A percentile compares a stretch with the other conserved stretches of the same genome.
These are phyloP conservation scores for Eupithecia subumbrata DNA, from an alignment of 2,888 invertebrate species.

Conservation along the genomic window DNA sequence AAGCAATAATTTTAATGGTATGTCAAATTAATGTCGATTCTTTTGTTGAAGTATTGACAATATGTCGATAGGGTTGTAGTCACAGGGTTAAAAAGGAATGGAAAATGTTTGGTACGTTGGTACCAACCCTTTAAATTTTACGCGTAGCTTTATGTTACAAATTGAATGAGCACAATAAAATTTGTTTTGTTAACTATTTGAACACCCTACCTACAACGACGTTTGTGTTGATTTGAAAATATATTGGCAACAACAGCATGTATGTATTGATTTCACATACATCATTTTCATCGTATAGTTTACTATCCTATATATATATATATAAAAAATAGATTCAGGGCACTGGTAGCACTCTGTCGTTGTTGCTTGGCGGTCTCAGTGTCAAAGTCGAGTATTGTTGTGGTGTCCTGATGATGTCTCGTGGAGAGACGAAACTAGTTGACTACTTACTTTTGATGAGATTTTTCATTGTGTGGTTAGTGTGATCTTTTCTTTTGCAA, in stretches of 20 bases:
- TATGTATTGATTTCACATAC: neutral
- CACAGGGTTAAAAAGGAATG: slow-evolving; percentile 52
- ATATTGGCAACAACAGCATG: neutral
- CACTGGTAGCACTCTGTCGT: too few species aligned
- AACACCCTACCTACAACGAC: slow-evolving; percentile 23
- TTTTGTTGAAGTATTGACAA: slow-evolving; percentile 76
- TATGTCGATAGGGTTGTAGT: slow-evolving; percentile 75
- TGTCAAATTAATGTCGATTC: slow-evolving; percentile 81
- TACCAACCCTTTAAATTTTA: slow-evolving; percentile 79
- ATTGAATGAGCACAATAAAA: slow-evolving; percentile 76
- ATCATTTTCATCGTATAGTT: neutral
- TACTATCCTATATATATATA: too few species aligned
- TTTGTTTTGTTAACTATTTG: slow-evolving; percentile 52
- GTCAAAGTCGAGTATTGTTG: too few species aligned
- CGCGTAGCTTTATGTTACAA: slow-evolving; percentile 75
- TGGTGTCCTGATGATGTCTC: too few species aligned
- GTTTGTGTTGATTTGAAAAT: slow-evolving; percentile 16
- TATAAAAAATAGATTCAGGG: too few species aligned
- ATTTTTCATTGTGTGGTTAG: too few species aligned
- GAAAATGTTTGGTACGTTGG: slow-evolving; percentile 47
- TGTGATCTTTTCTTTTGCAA: too few species aligned
- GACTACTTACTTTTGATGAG: too few species aligned
- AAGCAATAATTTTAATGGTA: slow-evolving; percentile 81
- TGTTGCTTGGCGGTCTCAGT: too few species aligned
- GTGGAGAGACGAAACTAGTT: too few species aligned